Evolutionary conservation across 2,888 invertebrate species (phyloP).

Genomic region (Agrochola lychnidis): DNA sequence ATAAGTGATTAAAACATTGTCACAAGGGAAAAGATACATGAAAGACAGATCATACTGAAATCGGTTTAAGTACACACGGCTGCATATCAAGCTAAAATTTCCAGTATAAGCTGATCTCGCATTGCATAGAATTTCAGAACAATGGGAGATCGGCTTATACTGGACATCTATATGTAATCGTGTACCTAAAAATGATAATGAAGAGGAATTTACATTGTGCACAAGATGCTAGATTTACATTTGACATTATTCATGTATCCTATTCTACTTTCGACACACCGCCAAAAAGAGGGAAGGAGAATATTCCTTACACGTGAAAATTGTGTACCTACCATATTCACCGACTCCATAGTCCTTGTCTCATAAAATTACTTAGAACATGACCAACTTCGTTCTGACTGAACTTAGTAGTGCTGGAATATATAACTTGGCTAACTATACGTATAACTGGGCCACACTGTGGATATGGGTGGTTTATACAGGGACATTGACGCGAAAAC

Average conservation of each 20-base stretch:
- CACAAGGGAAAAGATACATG: not conserved
- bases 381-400: slow-evolving; percentile 56
- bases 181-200: not conserved
- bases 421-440: slow-evolving; percentile 46
- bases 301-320: slow-evolving; percentile 13
- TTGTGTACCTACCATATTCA: slow-evolving; percentile 40
- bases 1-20: not conserved
- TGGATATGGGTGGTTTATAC: slow-evolving; percentile 27
- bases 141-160: too few relatives aligned
- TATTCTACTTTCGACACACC: not conserved
- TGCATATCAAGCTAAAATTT: too few relatives aligned
- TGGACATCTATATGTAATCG: too few relatives aligned
- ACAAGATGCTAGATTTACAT: not conserved
- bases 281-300: not conserved
- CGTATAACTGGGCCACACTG: slow-evolving; percentile 40
- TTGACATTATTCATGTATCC: not conserved
- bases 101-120: too few relatives aligned
- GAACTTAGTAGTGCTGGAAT: slow-evolving; percentile 52
- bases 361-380: slow-evolving; percentile 59
- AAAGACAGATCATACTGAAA: not conserved
- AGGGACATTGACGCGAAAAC: too few relatives aligned
- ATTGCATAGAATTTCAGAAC: too few relatives aligned
- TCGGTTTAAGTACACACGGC: not conserved
- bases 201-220: not conserved
- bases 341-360: slow-evolving; percentile 26